These are phyloP conservation scores for Tachyglossus aculeatus DNA, from an alignment of 2,797 vertebrate species.

Conservation along the genomic window DNA sequence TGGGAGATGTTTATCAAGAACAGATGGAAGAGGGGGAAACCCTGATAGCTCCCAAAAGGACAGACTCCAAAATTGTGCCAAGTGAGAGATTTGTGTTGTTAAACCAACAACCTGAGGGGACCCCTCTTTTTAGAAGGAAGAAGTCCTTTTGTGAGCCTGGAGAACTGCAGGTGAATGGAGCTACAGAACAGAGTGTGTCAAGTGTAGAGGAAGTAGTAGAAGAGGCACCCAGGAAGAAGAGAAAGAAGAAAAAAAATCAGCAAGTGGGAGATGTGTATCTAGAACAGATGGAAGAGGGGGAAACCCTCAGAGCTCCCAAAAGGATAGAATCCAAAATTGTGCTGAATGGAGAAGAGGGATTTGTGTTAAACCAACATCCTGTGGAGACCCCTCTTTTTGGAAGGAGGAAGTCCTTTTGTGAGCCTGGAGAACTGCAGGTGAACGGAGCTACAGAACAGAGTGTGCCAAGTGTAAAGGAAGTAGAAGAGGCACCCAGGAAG, in stretches of 20 bases:
- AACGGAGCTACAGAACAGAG: background rate
- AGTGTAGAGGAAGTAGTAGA: background rate
- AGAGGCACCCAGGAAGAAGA: background rate
- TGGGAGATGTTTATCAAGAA: too few relatives aligned
- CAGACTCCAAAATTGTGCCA: too few relatives aligned
- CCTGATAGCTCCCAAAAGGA: too few relatives aligned
- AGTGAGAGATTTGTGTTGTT: too few relatives aligned
- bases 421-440: too few relatives aligned
- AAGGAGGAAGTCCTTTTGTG: background rate
- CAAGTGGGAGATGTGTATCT: background rate
- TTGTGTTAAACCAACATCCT: background rate
- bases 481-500: background rate
- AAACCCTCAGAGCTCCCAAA: background rate
- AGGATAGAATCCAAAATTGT: background rate
- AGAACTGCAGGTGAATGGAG: too few relatives aligned
- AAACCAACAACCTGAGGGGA: too few relatives aligned
- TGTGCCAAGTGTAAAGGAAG: background rate
- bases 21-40: too few relatives aligned
- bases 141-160: too few relatives aligned
- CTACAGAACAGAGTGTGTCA: too few relatives aligned
- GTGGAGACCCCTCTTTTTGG: background rate
- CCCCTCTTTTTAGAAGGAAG: too few relatives aligned
- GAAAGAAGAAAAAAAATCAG: constrained; percentile 3
- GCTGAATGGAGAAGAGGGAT: background rate
- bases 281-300: background rate